Conservation (phyloP, 2,888 invertebrate species). For the Magallana nippona region DNA sequence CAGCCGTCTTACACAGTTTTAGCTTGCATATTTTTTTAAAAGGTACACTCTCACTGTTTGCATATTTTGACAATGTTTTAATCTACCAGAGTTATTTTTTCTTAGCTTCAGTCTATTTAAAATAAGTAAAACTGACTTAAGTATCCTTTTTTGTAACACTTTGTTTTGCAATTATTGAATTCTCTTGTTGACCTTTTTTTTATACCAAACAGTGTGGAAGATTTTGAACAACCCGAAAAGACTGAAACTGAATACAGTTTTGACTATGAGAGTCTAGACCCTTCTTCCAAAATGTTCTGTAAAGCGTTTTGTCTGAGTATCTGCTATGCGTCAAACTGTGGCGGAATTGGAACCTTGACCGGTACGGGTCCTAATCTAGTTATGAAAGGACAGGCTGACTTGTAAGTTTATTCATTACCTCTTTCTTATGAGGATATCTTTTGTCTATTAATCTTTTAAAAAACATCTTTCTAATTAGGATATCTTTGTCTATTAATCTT, state of each 20-base stretch:
- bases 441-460: background rate
- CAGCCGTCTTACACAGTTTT: too few relatives aligned
- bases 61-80: too few relatives aligned
- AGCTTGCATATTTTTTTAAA: too few relatives aligned
- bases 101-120: too few relatives aligned
- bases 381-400: conserved; percentile 61
- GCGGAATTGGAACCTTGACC: conserved; percentile 79
- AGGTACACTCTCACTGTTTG: too few relatives aligned
- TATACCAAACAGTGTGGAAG: background rate
- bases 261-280: conserved; percentile 45
- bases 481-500: background rate
- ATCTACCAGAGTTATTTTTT: too few relatives aligned
- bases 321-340: conserved; percentile 78
- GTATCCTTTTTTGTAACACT: too few relatives aligned
- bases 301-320: conserved; percentile 70
- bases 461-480: background rate
- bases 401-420: conserved; percentile 32
- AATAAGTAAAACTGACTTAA: too few relatives aligned
- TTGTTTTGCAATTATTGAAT: background rate
- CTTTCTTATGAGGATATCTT: background rate
- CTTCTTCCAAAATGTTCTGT: conserved; percentile 55
- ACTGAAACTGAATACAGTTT: background rate
- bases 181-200: background rate
- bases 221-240: background rate
- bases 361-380: conserved; percentile 79